Evolutionary conservation across 1,140 invertebrate genomes (phyloP).

Genomic region (Drosophila burlai): DNA sequence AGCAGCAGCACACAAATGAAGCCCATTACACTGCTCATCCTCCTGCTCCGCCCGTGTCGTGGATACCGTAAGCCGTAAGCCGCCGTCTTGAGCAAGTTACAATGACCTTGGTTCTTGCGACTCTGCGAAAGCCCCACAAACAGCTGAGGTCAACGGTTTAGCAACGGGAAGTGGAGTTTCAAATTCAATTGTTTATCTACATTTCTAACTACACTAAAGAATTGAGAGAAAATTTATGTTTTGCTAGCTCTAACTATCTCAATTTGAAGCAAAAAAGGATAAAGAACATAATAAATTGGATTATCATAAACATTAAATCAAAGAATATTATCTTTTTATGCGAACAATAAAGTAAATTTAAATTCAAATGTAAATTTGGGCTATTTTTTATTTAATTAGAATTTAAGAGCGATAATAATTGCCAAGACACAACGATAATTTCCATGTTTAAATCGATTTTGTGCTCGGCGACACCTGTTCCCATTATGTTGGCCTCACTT

Average conservation of each 20-base stretch:
- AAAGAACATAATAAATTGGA: neutral
- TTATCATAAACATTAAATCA: neutral
- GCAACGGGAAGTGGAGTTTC: conserved; percentile 1
- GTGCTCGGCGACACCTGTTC: conserved; percentile 3
- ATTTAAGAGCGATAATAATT: neutral
- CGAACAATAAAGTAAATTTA: too few relatives aligned
- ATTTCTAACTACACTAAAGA: too few relatives aligned
- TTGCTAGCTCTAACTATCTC: neutral
- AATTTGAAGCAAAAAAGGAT: neutral
- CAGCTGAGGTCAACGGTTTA: neutral
- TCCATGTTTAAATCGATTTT: conserved; percentile 9
- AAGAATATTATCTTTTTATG: neutral
- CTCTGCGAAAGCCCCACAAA: conserved; percentile 38
- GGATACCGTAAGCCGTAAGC: conserved; percentile 50
- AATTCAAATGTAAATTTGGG: neutral
- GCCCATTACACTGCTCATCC: conserved; percentile 27
- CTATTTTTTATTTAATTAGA: neutral
- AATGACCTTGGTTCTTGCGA: conserved; percentile 69
- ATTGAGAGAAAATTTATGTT: too few relatives aligned
- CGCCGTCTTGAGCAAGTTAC: conserved; percentile 56
- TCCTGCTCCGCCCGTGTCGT: conserved; percentile 1
- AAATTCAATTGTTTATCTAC: neutral
- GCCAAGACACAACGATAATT: neutral
- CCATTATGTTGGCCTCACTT: conserved; percentile 19
- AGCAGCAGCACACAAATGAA: conserved; percentile 9